phyloP scores from a whole-genome alignment of 2,888 invertebrate genomes.

The Mycalesis mineus region DNA sequence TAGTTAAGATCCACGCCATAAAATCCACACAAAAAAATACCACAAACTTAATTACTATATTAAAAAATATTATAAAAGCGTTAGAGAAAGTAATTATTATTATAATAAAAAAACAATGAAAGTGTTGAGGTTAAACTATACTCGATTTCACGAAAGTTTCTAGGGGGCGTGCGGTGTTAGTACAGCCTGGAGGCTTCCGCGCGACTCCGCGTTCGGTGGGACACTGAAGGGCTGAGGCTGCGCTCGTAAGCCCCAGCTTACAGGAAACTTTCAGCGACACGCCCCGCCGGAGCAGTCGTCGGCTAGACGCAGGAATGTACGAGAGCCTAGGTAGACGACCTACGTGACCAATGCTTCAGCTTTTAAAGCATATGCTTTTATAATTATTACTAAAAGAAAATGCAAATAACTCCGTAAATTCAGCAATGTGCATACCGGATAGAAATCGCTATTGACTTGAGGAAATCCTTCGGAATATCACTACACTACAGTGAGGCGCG shows the following conservation, averaged over 20 bases:
- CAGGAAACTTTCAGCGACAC: not conserved
- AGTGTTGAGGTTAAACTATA: not conserved
- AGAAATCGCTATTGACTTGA: too few relatives aligned
- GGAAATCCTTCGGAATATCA: too few relatives aligned
- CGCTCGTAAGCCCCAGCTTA: constrained; percentile 7
- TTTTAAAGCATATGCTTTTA: too few relatives aligned
- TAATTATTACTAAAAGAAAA: too few relatives aligned
- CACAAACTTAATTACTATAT: not conserved
- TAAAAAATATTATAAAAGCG: not conserved
- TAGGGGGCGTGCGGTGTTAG: constrained; percentile 14
- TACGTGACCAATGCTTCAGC: too few relatives aligned
- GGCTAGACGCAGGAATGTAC: too few relatives aligned
- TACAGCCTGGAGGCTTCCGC: constrained; percentile 1
- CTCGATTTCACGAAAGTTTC: constrained; percentile 15
- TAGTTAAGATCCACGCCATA: too few relatives aligned
- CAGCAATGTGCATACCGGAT: too few relatives aligned
- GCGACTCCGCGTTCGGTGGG: constrained; percentile 14
- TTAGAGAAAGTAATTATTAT: not conserved
- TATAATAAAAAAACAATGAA: not conserved
- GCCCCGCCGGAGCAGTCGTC: too few relatives aligned
- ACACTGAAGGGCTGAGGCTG: constrained; percentile 8
- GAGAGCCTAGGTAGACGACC: too few relatives aligned
- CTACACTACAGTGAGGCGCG: too few relatives aligned
- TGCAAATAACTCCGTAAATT: too few relatives aligned
- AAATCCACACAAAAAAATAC: not conserved